These are phyloP conservation scores for Hoplodrina ambigua DNA, from an alignment of 2,888 invertebrate genomes.

Conservation along the genomic window DNA sequence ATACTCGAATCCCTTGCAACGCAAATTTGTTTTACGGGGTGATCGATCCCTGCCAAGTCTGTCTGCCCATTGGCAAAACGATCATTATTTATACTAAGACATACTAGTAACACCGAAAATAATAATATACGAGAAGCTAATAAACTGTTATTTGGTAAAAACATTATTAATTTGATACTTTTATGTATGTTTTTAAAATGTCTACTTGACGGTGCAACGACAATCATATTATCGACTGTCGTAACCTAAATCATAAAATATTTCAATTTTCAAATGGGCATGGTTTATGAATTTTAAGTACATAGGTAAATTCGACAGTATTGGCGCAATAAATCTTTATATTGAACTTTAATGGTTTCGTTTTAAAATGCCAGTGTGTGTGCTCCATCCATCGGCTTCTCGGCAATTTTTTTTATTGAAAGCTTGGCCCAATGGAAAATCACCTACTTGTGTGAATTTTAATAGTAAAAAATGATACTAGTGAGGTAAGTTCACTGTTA, in stretches of 20 bases:
- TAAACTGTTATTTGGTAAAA: not conserved
- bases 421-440: no score
- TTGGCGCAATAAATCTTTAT: not conserved
- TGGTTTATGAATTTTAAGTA: not conserved
- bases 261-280: not conserved
- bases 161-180: slow-evolving; percentile 20
- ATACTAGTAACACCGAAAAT: slow-evolving; percentile 21
- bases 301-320: not conserved
- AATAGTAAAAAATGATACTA: no score
- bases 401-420: no score
- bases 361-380: no score
- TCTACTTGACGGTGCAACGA: not conserved
- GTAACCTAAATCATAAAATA: slow-evolving; percentile 29
- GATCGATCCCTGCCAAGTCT: no score
- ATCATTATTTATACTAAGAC: slow-evolving; percentile 5
- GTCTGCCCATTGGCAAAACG: not conserved
- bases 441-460: no score
- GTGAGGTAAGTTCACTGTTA: no score
- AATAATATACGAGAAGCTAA: not conserved
- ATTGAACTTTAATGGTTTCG: not conserved
- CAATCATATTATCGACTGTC: slow-evolving; percentile 16
- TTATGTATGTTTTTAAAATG: not conserved
- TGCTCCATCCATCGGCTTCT: no score
- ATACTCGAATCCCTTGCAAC: slow-evolving; percentile 12
- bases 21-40: slow-evolving; percentile 2